phyloP scores from a whole-genome alignment of 2,113 vertebrate genomes.

The Cyprinodon brontotheroides region DNA sequence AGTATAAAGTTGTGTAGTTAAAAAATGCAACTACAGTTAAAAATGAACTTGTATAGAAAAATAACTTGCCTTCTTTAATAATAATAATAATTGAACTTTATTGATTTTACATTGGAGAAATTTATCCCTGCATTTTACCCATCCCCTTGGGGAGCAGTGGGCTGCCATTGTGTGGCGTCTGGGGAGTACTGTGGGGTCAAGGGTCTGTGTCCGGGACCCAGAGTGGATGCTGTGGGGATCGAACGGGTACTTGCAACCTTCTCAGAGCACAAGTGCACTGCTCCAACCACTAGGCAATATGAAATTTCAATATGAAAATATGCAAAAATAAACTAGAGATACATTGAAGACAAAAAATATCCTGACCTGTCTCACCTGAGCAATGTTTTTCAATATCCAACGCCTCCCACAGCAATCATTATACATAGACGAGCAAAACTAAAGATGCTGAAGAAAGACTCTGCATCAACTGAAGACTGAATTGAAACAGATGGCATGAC shows the following conservation, averaged over 20 bases:
- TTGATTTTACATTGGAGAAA: too few species aligned
- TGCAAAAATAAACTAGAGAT: constrained; percentile 3
- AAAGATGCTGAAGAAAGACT: constrained; percentile 26
- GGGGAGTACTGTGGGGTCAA: too few species aligned
- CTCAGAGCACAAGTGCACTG: not conserved
- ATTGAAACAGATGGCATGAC: constrained; percentile 58
- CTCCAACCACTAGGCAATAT: constrained; percentile 7
- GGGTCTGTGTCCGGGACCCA: too few species aligned
- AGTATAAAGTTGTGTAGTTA: not conserved
- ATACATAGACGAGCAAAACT: constrained; percentile 34
- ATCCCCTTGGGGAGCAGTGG: too few species aligned
- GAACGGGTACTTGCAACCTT: too few species aligned
- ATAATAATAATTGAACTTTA: not conserved
- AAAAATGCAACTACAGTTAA: not conserved
- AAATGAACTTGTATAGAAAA: not conserved
- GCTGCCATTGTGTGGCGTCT: too few species aligned
- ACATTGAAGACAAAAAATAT: constrained; percentile 43
- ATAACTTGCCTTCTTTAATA: not conserved
- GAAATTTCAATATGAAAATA: constrained; percentile 18
- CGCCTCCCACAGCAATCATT: constrained; percentile 45
- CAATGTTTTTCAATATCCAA: constrained; percentile 60
- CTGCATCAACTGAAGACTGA: constrained; percentile 42
- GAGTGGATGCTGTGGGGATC: too few species aligned
- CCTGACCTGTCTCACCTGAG: constrained; percentile 49
- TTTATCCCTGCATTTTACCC: too few species aligned